Percentiles rank a stretch among this genome's conserved stretches.
These are phyloP conservation scores for Mantis religiosa DNA, from an alignment of 2,888 invertebrate genomes.

Conservation along the genomic window DNA sequence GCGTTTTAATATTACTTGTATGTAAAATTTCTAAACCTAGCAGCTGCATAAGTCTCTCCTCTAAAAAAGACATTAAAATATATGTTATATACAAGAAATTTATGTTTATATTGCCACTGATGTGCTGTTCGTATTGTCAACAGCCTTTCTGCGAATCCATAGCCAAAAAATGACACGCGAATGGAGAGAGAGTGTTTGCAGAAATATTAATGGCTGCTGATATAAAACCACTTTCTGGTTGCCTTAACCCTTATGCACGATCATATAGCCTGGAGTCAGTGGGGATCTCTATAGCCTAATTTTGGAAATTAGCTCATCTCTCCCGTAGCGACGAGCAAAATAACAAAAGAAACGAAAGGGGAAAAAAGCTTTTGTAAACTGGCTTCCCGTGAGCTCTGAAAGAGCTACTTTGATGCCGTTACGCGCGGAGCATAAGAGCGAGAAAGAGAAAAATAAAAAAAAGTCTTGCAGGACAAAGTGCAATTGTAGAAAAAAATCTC, in stretches of 20 bases:
- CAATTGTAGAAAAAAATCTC: not conserved
- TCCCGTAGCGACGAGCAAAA: not conserved
- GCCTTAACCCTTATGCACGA: not conserved
- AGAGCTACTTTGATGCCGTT: conserved; percentile 8
- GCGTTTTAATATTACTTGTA: too few species aligned
- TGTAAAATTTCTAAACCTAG: too few species aligned
- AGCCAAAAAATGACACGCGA: not conserved
- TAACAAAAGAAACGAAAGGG: not conserved
- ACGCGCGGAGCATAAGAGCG: not conserved
- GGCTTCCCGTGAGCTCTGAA: not conserved
- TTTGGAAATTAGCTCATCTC: not conserved
- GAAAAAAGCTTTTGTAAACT: not conserved
- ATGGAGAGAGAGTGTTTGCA: not conserved
- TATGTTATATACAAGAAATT: too few species aligned
- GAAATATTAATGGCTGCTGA: not conserved
- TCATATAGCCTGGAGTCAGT: not conserved
- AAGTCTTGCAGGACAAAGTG: conserved; percentile 8
- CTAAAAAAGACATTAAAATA: too few species aligned
- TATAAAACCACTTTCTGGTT: not conserved
- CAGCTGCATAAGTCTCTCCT: too few species aligned
- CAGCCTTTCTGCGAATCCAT: not conserved
- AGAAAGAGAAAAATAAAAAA: not conserved
- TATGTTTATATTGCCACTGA: too few species aligned
- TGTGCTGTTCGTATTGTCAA: too few species aligned
- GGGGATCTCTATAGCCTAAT: not conserved